Evolutionary conservation across 1,140 invertebrate species (phyloP).

Genomic region (Manduca sexta): DNA sequence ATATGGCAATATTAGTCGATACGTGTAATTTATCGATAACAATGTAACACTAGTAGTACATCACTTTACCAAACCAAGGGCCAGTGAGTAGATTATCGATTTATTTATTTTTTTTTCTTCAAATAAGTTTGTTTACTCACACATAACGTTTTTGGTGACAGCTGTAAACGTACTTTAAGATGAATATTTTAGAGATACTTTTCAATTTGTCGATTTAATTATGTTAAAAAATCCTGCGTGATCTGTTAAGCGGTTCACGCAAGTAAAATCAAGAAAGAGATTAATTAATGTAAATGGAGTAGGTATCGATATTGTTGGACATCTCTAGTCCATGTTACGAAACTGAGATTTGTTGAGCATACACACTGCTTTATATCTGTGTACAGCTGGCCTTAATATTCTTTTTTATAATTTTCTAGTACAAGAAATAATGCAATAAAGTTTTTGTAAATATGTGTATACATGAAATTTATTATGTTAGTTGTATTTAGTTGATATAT

Average conservation of each 20-base stretch:
- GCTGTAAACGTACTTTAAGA: too few relatives aligned
- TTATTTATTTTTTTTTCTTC: slow-evolving; percentile 9
- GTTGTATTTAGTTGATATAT: neutral
- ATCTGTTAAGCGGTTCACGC: too few relatives aligned
- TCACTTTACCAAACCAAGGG: slow-evolving; percentile 30
- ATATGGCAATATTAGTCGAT: slow-evolving; percentile 16
- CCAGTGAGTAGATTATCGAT: slow-evolving; percentile 32
- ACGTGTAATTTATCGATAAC: neutral
- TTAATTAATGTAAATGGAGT: too few relatives aligned
- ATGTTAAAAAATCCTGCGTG: too few relatives aligned
- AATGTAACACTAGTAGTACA: slow-evolving; percentile 15
- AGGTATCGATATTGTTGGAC: too few relatives aligned
- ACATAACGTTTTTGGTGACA: too few relatives aligned
- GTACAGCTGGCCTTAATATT: slow-evolving; percentile 1
- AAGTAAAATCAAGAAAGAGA: too few relatives aligned
- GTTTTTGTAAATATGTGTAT: slow-evolving; percentile 70
- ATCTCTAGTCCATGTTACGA: too few relatives aligned
- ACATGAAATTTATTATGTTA: slow-evolving; percentile 20
- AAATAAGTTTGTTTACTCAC: slow-evolving; percentile 2
- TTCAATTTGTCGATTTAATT: too few relatives aligned
- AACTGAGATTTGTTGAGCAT: too few relatives aligned
- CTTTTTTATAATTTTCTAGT: slow-evolving; percentile 23
- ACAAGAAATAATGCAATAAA: slow-evolving; percentile 42
- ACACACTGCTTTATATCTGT: too few relatives aligned
- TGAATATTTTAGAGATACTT: too few relatives aligned